Percentiles rank a stretch among this genome's conserved stretches.
Evolutionary conservation across 1,140 invertebrate genomes (phyloP).

Genomic region (Potamilus streckersoni): DNA sequence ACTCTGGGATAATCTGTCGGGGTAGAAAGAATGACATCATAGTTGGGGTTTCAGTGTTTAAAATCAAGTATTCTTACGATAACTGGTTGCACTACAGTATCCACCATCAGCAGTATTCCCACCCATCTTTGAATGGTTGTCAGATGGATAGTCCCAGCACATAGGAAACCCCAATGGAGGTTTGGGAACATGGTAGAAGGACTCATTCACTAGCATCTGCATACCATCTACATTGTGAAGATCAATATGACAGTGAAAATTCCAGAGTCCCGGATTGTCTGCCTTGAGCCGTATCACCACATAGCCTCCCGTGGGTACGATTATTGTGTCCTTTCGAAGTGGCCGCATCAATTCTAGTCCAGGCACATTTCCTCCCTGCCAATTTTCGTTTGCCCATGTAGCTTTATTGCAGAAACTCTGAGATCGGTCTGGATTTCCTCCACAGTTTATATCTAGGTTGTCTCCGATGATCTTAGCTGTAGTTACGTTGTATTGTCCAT

Average conservation of each 20-base stretch:
- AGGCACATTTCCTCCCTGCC: constrained; percentile 17
- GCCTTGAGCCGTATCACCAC: constrained; percentile 76
- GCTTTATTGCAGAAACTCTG: constrained; percentile 14
- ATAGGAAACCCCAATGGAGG: too few relatives aligned
- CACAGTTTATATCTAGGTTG: constrained; percentile 12
- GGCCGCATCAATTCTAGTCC: constrained; percentile 68
- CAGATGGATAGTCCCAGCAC: neutral
- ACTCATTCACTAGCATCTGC: constrained; percentile 37
- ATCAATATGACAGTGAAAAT: constrained; percentile 42
- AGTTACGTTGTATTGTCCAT: constrained; percentile 11
- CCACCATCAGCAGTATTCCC: neutral
- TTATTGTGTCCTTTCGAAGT: constrained; percentile 77
- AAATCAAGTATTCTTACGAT: too few relatives aligned
- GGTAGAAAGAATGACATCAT: too few relatives aligned
- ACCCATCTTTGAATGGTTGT: neutral
- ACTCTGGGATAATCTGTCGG: too few relatives aligned
- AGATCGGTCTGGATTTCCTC: neutral
- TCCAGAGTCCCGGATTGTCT: constrained; percentile 33
- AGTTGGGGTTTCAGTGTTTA: too few relatives aligned
- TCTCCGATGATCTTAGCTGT: constrained; percentile 5
- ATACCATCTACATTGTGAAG: constrained; percentile 39
- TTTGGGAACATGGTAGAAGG: neutral
- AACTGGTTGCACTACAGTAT: too few relatives aligned
- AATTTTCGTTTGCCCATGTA: constrained; percentile 22
- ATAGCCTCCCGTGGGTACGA: constrained; percentile 76